These are phyloP conservation scores for Lathamus discolor DNA, from an alignment of 2,113 vertebrate species.

Conservation along the genomic window DNA sequence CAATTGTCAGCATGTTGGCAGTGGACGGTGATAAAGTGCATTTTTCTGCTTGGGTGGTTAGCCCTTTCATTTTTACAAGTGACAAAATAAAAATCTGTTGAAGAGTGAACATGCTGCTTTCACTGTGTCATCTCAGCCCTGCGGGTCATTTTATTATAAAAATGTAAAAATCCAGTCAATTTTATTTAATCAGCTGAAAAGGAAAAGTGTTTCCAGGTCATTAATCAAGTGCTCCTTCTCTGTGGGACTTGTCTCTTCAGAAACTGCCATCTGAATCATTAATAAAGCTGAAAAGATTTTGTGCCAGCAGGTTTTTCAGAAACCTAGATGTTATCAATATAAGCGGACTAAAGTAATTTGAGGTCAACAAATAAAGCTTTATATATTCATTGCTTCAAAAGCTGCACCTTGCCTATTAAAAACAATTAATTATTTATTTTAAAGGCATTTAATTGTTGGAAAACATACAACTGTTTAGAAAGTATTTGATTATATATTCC, in stretches of 20 bases:
- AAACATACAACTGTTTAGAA: constrained; percentile 65
- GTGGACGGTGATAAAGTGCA: constrained; percentile 84
- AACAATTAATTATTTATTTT: constrained; percentile 61
- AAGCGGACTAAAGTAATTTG: constrained; percentile 78
- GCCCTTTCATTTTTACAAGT: constrained; percentile 87
- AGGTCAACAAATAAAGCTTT: constrained; percentile 76
- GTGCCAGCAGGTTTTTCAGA: constrained; percentile 78
- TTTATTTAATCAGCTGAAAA: constrained; percentile 99
- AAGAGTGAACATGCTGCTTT: constrained; percentile 86
- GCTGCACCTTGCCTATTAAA: constrained; percentile 51
- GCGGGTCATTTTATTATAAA: constrained; percentile 94
- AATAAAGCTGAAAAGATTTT: constrained; percentile 82
- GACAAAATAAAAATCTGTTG: constrained; percentile 89
- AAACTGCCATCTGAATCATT: constrained; percentile 88
- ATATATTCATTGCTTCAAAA: constrained; percentile 50
- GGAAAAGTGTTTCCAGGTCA: constrained; percentile 95
- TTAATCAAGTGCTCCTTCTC: constrained; percentile 89
- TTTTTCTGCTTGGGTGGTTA: constrained; percentile 93
- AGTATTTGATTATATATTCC: constrained; percentile 77
- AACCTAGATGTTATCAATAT: constrained; percentile 78
- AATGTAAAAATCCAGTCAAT: constrained; percentile 96
- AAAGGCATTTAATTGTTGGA: constrained; percentile 67
- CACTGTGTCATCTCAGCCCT: constrained; percentile 87
- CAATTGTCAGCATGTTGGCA: constrained; percentile 82
- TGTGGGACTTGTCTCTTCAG: constrained; percentile 85